A percentile compares a stretch with the other conserved stretches of the same genome.
Evolutionary conservation across 2,113 vertebrate species (phyloP).

Genomic region (Esox niger): DNA sequence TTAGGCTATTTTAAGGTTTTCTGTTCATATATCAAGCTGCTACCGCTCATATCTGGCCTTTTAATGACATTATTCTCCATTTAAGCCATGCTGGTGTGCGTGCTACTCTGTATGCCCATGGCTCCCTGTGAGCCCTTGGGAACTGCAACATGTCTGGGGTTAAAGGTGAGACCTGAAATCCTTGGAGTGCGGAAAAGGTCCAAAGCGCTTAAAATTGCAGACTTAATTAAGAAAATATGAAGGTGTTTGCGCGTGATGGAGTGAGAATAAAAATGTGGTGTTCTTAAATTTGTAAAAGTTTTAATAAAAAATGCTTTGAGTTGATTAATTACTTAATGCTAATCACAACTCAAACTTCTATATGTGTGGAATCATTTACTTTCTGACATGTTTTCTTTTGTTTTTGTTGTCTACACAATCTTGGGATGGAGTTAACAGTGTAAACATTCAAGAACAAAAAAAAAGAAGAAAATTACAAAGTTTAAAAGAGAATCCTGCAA

Average conservation of each 20-base stretch:
- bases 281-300: constrained; percentile 12
- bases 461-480: constrained; percentile 57
- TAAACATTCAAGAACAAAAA: constrained; percentile 19
- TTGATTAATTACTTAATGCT: constrained; percentile 14
- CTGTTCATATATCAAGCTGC: constrained; percentile 16
- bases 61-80: constrained; percentile 13
- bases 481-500: constrained; percentile 71
- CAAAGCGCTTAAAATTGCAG: constrained; percentile 12
- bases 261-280: constrained; percentile 1
- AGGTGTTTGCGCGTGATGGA: constrained; percentile 5
- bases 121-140: not conserved
- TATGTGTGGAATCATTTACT: not conserved
- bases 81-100: not conserved
- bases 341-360: constrained; percentile 9
- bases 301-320: constrained; percentile 14
- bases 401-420: constrained; percentile 30
- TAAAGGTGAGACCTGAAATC: not conserved
- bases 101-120: not conserved
- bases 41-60: not conserved
- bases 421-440: constrained; percentile 39
- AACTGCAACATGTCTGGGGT: not conserved
- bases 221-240: constrained; percentile 10
- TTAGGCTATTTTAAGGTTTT: constrained; percentile 8
- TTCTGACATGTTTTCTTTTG: constrained; percentile 23
- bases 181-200: not conserved